Evolutionary conservation across 2,888 invertebrate species (phyloP), one percentile per base, ranked within the genome.

Genomic region (Tachina grossa): DNA sequence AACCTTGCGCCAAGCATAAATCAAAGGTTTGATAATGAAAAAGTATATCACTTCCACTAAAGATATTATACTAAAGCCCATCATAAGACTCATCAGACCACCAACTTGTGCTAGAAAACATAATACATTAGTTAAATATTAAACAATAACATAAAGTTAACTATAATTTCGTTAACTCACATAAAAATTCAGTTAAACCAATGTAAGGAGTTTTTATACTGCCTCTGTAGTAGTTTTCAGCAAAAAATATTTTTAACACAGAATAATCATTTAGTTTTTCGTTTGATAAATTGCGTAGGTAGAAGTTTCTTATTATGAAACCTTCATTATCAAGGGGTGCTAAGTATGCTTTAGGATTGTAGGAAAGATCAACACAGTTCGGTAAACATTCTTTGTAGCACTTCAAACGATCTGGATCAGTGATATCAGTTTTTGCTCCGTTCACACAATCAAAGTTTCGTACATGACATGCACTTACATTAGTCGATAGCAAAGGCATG

Each of bases 11-110:
- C 80, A 41, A 10, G 47, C 66, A 47, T 87, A 91, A 89, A 95
- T 95, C 88, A 94, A 90, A 43, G 95, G 93, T 86, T 95, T 93
- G 22, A 96, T 91, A 0, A 95, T 94, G 43, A 95, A 87, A 88
- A 95, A 96, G 91, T 97, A 97, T 9, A 95, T 83, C 9, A 96
- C 93, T 92, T 97, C 97, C 16, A 96, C 94, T 0, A 95, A 93
- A 86, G 96, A 96, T 89, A 97, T 94, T 88, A 96, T 95, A 89
- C 97, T 97, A 92, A 97, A 97, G 0, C 97, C 97, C 94, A 97
- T 94, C 92, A 96, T 97, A 0, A 97, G 93, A 1, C 97, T 96
- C 41, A 97, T 93, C 5, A 97, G 93, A 4, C 97, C 97, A 39
- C 97, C 97, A 2, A 96, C 96, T 90, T 96, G 96, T 0, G 97